Conservation (phyloP, 2,113 vertebrate genomes). For the Corydoras sp. region DNA sequence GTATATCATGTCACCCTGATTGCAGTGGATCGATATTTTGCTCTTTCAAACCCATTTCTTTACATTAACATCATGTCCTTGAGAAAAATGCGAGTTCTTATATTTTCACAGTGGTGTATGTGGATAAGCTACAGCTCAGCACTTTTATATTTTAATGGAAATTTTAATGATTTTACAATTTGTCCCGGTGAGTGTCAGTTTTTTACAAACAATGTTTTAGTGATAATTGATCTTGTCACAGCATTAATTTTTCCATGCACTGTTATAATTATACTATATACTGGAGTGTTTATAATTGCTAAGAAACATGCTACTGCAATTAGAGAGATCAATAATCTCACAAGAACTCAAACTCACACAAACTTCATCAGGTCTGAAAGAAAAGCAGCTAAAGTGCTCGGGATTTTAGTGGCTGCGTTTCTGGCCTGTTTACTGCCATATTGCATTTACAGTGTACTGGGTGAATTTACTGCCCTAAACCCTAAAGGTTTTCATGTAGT, state of each 20-base stretch:
- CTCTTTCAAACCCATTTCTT: slow-evolving; percentile 33
- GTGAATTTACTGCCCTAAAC: neutral
- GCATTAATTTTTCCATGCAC: slow-evolving; percentile 30
- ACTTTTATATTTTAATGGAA: no score
- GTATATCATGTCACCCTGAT: slow-evolving; percentile 31
- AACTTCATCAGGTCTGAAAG: slow-evolving; percentile 15
- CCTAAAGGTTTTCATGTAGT: neutral
- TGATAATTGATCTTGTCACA: slow-evolving; percentile 36
- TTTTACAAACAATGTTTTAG: neutral
- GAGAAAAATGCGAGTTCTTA: neutral
- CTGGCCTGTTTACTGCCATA: slow-evolving; percentile 31
- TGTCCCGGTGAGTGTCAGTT: no score
- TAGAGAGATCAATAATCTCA: neutral
- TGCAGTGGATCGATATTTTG: slow-evolving; percentile 37
- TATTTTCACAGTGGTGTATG: slow-evolving; percentile 12
- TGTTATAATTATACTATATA: slow-evolving; percentile 30
- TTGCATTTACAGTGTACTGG: slow-evolving; percentile 20
- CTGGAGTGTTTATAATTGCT: slow-evolving; percentile 27
- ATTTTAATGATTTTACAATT: no score
- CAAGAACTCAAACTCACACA: neutral
- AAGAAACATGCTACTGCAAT: slow-evolving; percentile 48
- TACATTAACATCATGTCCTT: slow-evolving; percentile 36
- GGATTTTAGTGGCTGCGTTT: slow-evolving; percentile 36
- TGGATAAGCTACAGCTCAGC: no score
- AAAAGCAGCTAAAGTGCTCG: slow-evolving; percentile 35